Evolutionary conservation across 2,888 invertebrate genomes (phyloP).

Genomic region (Lapara coniferarum): DNA sequence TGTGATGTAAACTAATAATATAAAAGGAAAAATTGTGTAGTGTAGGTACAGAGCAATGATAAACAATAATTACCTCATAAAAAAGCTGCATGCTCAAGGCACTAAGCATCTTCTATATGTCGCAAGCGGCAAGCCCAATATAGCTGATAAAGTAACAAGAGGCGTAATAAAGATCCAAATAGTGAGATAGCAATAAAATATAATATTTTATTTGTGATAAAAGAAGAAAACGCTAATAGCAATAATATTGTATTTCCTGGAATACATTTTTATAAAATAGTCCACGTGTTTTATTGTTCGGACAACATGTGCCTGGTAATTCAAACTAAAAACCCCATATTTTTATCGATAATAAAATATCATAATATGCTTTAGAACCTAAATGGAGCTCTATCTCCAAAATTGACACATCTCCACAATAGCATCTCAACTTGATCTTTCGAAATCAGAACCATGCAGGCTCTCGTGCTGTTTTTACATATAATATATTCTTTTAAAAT

Average conservation of each 20-base stretch:
- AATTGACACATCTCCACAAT: no score
- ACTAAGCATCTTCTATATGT: slow-evolving; percentile 48
- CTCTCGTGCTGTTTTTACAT: no score
- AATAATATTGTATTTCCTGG: not conserved
- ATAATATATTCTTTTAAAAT: no score
- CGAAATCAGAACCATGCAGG: no score
- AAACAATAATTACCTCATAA: slow-evolving; percentile 51
- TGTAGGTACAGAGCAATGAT: slow-evolving; percentile 29
- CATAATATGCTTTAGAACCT: no score
- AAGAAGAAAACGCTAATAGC: not conserved
- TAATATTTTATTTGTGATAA: not conserved
- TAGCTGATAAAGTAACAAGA: slow-evolving; percentile 46
- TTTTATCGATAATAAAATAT: no score
- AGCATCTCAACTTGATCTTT: no score
- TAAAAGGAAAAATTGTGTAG: not conserved
- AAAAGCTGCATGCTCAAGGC: slow-evolving; percentile 53
- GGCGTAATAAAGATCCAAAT: slow-evolving; percentile 30
- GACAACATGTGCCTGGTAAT: no score
- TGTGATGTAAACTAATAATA: not conserved
- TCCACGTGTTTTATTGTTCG: not conserved
- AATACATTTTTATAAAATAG: not conserved
- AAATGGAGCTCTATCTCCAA: no score
- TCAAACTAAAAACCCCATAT: no score
- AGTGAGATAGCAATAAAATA: not conserved
- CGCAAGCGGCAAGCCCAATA: slow-evolving; percentile 55